Conservation (phyloP, 37 sponge, comb jelly and placozoan genomes). For the Hormiphora californensis region DNA sequence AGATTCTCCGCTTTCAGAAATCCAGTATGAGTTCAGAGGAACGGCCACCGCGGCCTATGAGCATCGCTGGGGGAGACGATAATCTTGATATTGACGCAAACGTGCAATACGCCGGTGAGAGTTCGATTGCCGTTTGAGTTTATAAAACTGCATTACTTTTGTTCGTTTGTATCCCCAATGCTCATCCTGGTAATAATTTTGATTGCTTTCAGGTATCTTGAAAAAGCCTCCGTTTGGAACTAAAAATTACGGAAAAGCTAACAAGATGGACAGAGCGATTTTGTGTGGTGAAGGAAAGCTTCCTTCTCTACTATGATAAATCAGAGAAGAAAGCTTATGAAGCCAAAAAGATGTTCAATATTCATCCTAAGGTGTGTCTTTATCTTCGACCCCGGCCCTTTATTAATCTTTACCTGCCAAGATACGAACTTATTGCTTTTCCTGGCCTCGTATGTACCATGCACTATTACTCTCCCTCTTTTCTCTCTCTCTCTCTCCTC, state of each 20-base stretch:
- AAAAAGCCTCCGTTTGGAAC: conserved; percentile 44
- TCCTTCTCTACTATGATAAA: conserved; percentile 90
- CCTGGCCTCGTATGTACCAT: no score
- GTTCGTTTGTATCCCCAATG: not conserved
- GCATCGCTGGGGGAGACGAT: not conserved
- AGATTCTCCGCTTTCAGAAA: conserved; percentile 18
- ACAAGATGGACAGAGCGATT: conserved; percentile 58
- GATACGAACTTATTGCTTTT: no score
- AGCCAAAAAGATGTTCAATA: conserved; percentile 79
- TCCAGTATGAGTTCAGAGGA: conserved; percentile 7
- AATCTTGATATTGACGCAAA: conserved; percentile 17
- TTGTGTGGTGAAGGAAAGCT: conserved; percentile 92
- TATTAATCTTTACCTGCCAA: no score
- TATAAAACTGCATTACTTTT: not conserved
- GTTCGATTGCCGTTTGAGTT: not conserved
- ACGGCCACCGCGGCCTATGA: not conserved
- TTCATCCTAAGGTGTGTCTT: conserved; percentile 92
- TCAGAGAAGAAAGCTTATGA: conserved; percentile 75
- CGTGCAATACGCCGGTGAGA: not conserved
- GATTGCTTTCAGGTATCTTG: not conserved
- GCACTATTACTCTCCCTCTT: no score
- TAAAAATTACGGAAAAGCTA: not conserved
- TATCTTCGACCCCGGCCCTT: no score
- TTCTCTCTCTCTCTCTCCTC: no score
- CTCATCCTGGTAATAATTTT: not conserved